Evolutionary conservation across 2,797 vertebrate species (phyloP).

Genomic region (Typhlichthys subterraneus): DNA sequence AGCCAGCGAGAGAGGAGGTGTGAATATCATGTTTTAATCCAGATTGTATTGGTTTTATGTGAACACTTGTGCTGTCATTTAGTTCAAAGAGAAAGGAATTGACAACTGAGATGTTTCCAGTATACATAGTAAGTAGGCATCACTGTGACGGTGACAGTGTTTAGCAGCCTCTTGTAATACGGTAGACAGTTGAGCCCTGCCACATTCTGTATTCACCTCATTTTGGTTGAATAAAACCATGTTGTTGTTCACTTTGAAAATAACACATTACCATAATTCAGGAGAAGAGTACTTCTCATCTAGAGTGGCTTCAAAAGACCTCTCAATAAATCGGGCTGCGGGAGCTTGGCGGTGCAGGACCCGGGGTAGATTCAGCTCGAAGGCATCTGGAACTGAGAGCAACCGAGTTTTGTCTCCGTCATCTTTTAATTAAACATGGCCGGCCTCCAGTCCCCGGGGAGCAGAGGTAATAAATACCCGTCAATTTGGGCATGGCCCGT

Average conservation of each 20-base stretch:
- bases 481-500: slow-evolving; percentile 36
- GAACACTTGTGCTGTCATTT: slow-evolving; percentile 29
- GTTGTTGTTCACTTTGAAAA: no score
- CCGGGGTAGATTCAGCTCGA: slow-evolving; percentile 34
- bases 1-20: slow-evolving; percentile 50
- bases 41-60: slow-evolving; percentile 42
- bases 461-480: slow-evolving; percentile 26
- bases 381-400: slow-evolving; percentile 48
- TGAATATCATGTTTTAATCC: slow-evolving; percentile 63
- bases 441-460: slow-evolving; percentile 60
- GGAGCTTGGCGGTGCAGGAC: slow-evolving; percentile 49
- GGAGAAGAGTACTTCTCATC: no score
- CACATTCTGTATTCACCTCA: not conserved
- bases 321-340: slow-evolving; percentile 44
- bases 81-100: slow-evolving; percentile 50
- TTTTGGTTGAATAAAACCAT: no score
- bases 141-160: slow-evolving; percentile 20
- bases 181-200: not conserved
- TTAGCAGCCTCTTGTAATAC: slow-evolving; percentile 30
- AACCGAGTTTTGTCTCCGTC: slow-evolving; percentile 71
- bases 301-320: not conserved
- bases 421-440: slow-evolving; percentile 75
- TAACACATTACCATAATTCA: no score
- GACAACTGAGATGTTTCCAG: slow-evolving; percentile 50
- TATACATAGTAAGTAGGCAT: slow-evolving; percentile 50